Evolutionary conservation across 2,797 vertebrate species (phyloP), one percentile per base, ranked within the genome.

Genomic region (Crenuchus spilurus): DNA sequence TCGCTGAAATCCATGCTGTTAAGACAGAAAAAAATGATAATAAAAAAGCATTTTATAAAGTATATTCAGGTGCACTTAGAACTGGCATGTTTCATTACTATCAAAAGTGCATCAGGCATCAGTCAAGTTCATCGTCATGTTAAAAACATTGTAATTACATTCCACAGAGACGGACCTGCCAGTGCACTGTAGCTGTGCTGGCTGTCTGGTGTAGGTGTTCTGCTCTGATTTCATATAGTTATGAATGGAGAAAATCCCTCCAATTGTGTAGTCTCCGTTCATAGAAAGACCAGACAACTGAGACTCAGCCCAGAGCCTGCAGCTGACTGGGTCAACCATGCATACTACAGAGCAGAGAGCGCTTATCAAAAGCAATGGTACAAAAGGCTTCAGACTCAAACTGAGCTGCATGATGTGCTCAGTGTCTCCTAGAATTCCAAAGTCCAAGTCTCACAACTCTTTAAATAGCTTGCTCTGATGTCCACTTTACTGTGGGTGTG

Each of bases 201-300:
- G 83, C 20, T 37, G 18, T 42, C 13, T 69, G 44, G 28, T 80
- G 28, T 82, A 80, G 3, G 57, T 60, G 18, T 61, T 75, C 48
- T 75, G 49, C 24, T 76, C 62, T 4, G 70, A 64, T 35, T 14
- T 57, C 24, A 73, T 37, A 13, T 72, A 74, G 33, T 67, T 37
- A 74, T 84, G 83, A 51, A 82, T 76, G 1, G 76, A 66, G 20
- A 84, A 84, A 54, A 79, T 70, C 24, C 80, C 80, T 26, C 80
- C 80, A 70, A 84, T 72, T 11, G 79, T 1, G 67, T 75, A 80
- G 37, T 82, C 80, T 75, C 83, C 80, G 14, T 75, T 30, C 33
- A 77, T 76, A 16, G 62, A 78, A 28, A 82, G 49, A 13, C 26
- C 67, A 49, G 78, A 70, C 6, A 57, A 11, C 37, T 66, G 54